Conservation (phyloP, 1,140 invertebrate species). For the Drosophila kepulauana region DNA sequence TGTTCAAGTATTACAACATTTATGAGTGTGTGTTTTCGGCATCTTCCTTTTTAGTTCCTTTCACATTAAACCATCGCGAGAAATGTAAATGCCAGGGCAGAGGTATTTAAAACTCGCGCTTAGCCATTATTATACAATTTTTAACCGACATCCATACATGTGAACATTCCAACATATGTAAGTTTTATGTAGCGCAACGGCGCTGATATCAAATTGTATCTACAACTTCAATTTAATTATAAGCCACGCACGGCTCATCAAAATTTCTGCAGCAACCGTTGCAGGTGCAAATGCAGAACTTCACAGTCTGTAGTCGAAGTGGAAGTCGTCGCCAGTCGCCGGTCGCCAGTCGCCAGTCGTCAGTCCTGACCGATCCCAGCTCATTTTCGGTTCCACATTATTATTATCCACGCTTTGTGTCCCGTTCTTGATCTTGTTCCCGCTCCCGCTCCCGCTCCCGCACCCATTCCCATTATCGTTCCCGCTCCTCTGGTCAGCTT, state of each 20-base stretch:
- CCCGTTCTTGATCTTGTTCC: slow-evolving; percentile 3
- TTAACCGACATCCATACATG: slow-evolving; percentile 44
- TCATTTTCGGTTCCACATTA: slow-evolving; percentile 82
- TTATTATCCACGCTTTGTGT: slow-evolving; percentile 76
- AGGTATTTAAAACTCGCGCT: slow-evolving; percentile 35
- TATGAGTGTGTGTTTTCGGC: background rate
- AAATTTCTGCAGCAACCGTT: slow-evolving; percentile 56
- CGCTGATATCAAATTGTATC: slow-evolving; percentile 73
- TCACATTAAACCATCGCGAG: slow-evolving; percentile 5
- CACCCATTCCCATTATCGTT: background rate
- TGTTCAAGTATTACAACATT: slow-evolving; percentile 5
- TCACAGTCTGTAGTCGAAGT: slow-evolving; percentile 32
- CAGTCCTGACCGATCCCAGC: slow-evolving; percentile 56
- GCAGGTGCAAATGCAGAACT: slow-evolving; percentile 77
- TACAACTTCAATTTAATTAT: slow-evolving; percentile 83
- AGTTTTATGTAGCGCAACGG: slow-evolving; percentile 74
- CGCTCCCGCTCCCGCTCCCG: background rate
- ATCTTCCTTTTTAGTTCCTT: slow-evolving; percentile 19
- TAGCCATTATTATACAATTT: slow-evolving; percentile 64
- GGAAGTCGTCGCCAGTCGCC: slow-evolving; percentile 33
- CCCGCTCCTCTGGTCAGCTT: slow-evolving; percentile 33
- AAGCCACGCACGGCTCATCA: slow-evolving; percentile 73
- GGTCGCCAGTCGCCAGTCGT: slow-evolving; percentile 30
- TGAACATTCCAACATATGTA: slow-evolving; percentile 49
- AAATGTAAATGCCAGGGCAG: slow-evolving; percentile 38